Evolutionary conservation across 2,888 invertebrate species (phyloP).

Genomic region (Disparrhopalites patrizii): DNA sequence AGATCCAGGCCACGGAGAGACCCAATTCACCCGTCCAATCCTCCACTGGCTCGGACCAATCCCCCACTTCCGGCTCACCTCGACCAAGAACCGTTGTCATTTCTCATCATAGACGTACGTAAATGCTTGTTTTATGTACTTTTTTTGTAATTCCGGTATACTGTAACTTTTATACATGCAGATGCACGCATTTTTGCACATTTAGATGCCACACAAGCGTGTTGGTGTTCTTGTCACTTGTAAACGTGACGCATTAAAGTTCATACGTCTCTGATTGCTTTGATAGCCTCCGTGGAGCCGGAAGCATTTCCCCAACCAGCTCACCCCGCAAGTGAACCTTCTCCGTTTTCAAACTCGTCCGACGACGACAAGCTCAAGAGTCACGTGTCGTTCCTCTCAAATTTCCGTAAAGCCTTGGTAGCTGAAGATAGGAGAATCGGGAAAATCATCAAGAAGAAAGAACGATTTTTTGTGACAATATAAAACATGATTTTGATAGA

Average conservation of each 20-base stretch:
- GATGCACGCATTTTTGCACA: no score
- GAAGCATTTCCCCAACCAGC: neutral
- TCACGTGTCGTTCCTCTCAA: conserved; percentile 5
- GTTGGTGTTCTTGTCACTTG: neutral
- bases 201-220: neutral
- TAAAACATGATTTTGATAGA: neutral
- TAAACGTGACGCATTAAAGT: no score
- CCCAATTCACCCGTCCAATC: conserved; percentile 5
- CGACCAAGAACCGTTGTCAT: conserved; percentile 19
- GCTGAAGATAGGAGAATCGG: conserved; percentile 19
- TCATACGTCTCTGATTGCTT: no score
- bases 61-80: neutral
- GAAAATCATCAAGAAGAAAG: conserved; percentile 18
- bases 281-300: neutral
- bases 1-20: neutral
- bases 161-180: neutral
- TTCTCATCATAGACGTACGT: conserved; percentile 11
- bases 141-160: neutral
- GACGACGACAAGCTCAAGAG: neutral
- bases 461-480: conserved; percentile 9
- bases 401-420: conserved; percentile 5
- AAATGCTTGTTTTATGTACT: neutral
- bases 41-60: neutral
- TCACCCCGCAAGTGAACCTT: neutral
- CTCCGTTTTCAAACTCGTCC: neutral